phyloP scores from a whole-genome alignment of 2,797 vertebrate genomes.

The Rhodeus uyekii region DNA sequence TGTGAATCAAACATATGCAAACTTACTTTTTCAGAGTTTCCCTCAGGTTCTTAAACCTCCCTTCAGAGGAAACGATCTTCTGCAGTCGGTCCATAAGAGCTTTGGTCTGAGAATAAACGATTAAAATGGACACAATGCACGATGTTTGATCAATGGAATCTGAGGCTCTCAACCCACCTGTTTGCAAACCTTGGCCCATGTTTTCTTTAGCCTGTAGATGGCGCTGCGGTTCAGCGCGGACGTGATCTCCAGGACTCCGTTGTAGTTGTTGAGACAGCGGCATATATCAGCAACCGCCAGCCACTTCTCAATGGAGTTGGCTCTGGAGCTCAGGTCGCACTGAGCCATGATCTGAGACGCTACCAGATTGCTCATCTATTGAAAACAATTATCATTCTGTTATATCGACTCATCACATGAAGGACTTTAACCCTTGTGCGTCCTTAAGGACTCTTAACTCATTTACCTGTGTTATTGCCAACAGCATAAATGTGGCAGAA shows the following conservation, averaged over 20 bases:
- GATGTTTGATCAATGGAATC: neutral
- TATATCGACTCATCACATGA: neutral
- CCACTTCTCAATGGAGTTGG: conserved; percentile 93
- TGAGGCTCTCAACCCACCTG: conserved; percentile 75
- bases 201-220: conserved; percentile 97
- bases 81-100: conserved; percentile 95
- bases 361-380: conserved; percentile 98
- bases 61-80: conserved; percentile 95
- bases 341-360: conserved; percentile 95
- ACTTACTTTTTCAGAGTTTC: conserved; percentile 97
- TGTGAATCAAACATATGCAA: neutral
- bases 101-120: conserved; percentile 82
- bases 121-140: neutral
- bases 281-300: conserved; percentile 95
- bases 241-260: conserved; percentile 95
- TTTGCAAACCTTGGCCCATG: conserved; percentile 97
- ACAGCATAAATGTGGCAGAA: neutral
- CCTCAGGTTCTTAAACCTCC: conserved; percentile 97
- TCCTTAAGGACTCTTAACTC: neutral
- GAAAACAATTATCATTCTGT: neutral
- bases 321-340: conserved; percentile 84
- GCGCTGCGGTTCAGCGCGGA: conserved; percentile 96
- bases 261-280: conserved; percentile 95
- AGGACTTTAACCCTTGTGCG: neutral
- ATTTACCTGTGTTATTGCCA: neutral